Conservation (phyloP, 2,113 vertebrate genomes). For the Brachionichthys hirsutus region DNA sequence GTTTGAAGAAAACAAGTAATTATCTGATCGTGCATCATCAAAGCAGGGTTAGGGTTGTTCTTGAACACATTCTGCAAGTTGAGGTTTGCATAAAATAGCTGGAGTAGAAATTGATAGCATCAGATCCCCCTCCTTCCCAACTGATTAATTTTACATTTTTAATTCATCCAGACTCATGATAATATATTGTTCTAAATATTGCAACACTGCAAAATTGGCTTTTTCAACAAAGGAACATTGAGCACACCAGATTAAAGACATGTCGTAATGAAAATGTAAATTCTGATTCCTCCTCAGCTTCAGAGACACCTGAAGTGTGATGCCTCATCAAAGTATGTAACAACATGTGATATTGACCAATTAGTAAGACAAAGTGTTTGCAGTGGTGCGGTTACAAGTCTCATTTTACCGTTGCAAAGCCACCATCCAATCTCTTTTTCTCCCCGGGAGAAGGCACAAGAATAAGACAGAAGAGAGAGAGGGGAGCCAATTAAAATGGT, state of each 20-base stretch:
- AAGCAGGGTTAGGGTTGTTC: no score
- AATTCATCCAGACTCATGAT: not conserved
- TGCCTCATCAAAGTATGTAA: slow-evolving; percentile 22
- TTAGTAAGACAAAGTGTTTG: slow-evolving; percentile 43
- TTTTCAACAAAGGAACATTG: no score
- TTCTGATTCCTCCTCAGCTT: not conserved
- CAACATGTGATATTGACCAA: slow-evolving; percentile 36
- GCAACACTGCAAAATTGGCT: no score
- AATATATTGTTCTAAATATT: not conserved
- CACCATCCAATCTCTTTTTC: slow-evolving; percentile 45
- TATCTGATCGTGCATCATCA: no score
- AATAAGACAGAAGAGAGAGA: slow-evolving; percentile 31
- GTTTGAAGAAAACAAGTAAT: no score
- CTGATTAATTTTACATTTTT: no score
- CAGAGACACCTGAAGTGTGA: slow-evolving; percentile 1
- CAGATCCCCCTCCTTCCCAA: no score
- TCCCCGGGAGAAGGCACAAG: slow-evolving; percentile 19
- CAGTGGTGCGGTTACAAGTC: slow-evolving; percentile 41
- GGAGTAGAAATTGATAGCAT: no score
- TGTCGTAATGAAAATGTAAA: slow-evolving; percentile 3
- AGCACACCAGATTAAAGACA: not conserved
- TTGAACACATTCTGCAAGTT: no score
- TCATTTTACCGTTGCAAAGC: slow-evolving; percentile 37
- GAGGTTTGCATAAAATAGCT: no score
- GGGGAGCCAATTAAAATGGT: slow-evolving; percentile 73